Percentiles rank a stretch among this genome's conserved stretches.
Conservation (phyloP, 2,797 vertebrate species). For the Pangasius macronema region DNA sequence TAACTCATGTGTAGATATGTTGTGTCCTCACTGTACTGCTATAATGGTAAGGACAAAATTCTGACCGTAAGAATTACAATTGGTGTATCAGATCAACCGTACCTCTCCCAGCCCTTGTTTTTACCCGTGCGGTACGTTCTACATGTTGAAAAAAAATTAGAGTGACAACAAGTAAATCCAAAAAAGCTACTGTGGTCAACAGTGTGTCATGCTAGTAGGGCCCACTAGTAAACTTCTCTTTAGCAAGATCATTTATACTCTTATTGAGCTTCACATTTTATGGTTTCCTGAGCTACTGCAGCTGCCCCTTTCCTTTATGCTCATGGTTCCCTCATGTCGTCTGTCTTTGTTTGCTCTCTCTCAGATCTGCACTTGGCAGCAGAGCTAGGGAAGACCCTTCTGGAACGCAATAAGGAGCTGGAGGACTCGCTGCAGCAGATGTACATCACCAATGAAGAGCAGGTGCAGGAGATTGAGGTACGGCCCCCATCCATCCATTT, state of each 20-base stretch:
- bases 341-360: conserved; percentile 37
- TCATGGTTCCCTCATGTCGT: not conserved
- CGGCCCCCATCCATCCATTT: not conserved
- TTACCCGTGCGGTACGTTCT: not conserved
- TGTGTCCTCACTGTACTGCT: not conserved
- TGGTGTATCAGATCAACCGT: not conserved
- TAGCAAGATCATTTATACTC: not conserved
- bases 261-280: not conserved
- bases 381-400: conserved; percentile 93
- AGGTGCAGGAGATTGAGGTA: conserved; percentile 98
- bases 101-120: not conserved
- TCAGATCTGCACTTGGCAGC: conserved; percentile 95
- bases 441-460: conserved; percentile 97
- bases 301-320: not conserved
- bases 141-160: not conserved
- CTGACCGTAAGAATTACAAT: not conserved
- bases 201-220: not conserved
- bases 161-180: not conserved
- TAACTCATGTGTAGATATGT: not conserved
- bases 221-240: not conserved
- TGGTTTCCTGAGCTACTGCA: not conserved
- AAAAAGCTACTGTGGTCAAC: not conserved
- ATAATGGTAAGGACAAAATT: not conserved
- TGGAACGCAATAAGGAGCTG: conserved; percentile 96
- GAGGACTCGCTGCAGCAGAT: conserved; percentile 96